These are phyloP conservation scores for Orthosia gracilis DNA, from an alignment of 2,888 invertebrate genomes.

Conservation along the genomic window DNA sequence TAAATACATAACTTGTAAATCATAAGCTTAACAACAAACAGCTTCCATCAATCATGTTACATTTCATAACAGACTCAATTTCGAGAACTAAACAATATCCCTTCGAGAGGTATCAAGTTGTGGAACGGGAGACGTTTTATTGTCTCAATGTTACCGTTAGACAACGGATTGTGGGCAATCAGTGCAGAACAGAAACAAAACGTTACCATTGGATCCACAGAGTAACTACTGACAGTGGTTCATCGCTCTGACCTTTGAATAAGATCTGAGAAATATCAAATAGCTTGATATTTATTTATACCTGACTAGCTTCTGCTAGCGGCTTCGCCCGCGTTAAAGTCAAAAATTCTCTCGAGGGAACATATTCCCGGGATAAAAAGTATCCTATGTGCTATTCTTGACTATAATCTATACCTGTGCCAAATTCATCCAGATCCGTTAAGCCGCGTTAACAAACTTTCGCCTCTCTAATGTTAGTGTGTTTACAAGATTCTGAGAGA, in stretches of 20 bases:
- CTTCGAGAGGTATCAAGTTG: constrained; percentile 69
- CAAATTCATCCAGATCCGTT: too few relatives aligned
- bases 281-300: neutral
- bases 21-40: constrained; percentile 1
- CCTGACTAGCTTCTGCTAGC: too few relatives aligned
- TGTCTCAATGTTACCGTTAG: constrained; percentile 80
- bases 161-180: constrained; percentile 79
- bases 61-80: constrained; percentile 43
- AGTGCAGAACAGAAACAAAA: constrained; percentile 85
- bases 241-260: neutral
- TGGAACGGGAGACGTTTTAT: constrained; percentile 74
- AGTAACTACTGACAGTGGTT: constrained; percentile 13
- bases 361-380: too few relatives aligned
- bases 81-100: constrained; percentile 64
- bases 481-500: too few relatives aligned
- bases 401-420: too few relatives aligned
- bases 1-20: neutral
- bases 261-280: neutral
- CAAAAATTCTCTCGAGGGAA: too few relatives aligned
- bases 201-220: constrained; percentile 61
- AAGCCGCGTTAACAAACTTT: too few relatives aligned
- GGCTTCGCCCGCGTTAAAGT: too few relatives aligned
- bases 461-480: too few relatives aligned
- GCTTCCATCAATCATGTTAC: constrained; percentile 21
- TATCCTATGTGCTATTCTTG: too few relatives aligned